Base-by-base conservation (phyloP, 2,113 vertebrate genomes). In the Colaptes auratus region DNA sequence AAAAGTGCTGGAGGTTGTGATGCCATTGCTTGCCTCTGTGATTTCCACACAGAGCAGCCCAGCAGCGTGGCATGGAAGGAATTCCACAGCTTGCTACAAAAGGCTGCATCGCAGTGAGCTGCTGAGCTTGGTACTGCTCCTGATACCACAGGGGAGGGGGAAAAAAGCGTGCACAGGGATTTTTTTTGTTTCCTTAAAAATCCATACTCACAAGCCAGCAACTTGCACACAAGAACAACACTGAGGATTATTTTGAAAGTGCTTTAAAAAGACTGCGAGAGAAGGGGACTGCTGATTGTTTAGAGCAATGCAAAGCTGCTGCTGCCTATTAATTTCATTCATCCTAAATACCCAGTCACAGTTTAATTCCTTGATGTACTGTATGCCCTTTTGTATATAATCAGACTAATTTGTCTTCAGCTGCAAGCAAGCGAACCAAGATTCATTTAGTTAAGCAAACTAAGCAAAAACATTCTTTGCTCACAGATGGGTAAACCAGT, bases 331-430 rank as follows among this genome's bases (percentile, higher is more conserved):
- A 69, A 88, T 95, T 95, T 96, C 83, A 86, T 94, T 90, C 90
- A 95, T 94, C 79, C 85, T 74, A 85, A 90, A 52, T 71, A 87
- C 86, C 90, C 77, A 80, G 88, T 67, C 27, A 2, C 44, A 78
- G 74, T 82, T 96, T 95, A 93, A 86, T 91, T 97, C 90, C 72
- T 93, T 93, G 92, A 93, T 93, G 79, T 75, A 35, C 82, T 94
- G 35, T 70, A 72, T 91, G 78, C 84, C 90, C 81, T 95, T 97
- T 95, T 64, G 23, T 90, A 48, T 76, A 76, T 90, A 94, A 94
- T 71, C 44, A 86, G 82, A 77, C 95, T 92, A 83, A 91, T 95
- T 97, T 89, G 77, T 96, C 93, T 94, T 96, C 71, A 92, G 91
- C 76, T 92, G 95, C 75, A 84, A 82, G 86, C 75, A 94, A 96